These are phyloP conservation scores for Diplodus puntazzo DNA, from an alignment of 2,797 vertebrate species.

Conservation along the genomic window DNA sequence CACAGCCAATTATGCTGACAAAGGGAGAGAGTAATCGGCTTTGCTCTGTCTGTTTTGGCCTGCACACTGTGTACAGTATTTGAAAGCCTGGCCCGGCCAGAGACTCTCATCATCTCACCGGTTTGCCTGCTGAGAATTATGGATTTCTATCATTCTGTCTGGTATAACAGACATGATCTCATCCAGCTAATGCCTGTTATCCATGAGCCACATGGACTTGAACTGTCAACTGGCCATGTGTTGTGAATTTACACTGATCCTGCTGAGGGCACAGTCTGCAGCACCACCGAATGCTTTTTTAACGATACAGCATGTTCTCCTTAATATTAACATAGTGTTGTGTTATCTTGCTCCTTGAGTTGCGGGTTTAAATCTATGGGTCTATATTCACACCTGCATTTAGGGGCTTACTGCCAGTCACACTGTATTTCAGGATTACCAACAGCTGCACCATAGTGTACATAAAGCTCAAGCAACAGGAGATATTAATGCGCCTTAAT, in stretches of 20 bases:
- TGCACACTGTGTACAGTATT: conserved; percentile 25
- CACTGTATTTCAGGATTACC: conserved; percentile 66
- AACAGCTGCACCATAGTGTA: conserved; percentile 34
- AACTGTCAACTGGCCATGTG: background rate
- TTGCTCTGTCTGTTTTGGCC: conserved; percentile 59
- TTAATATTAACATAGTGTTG: conserved; percentile 5
- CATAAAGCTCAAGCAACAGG: conserved; percentile 53
- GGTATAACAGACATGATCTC: background rate
- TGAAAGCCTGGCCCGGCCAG: background rate
- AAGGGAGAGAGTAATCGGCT: conserved; percentile 71
- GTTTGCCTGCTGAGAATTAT: conserved; percentile 10
- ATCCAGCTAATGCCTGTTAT: background rate
- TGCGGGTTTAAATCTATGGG: conserved; percentile 51
- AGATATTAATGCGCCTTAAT: conserved; percentile 67
- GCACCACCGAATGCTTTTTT: background rate
- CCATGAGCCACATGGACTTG: background rate
- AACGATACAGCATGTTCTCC: background rate
- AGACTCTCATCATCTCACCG: conserved; percentile 12
- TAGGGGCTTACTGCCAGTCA: conserved; percentile 55
- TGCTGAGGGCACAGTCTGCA: background rate
- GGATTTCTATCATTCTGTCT: conserved; percentile 12
- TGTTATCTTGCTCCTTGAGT: conserved; percentile 39
- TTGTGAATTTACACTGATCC: background rate
- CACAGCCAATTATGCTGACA: conserved; percentile 63
- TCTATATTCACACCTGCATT: conserved; percentile 74